Evolutionary conservation across 1,140 invertebrate genomes (phyloP).

Genomic region (Micrasema minimum): DNA sequence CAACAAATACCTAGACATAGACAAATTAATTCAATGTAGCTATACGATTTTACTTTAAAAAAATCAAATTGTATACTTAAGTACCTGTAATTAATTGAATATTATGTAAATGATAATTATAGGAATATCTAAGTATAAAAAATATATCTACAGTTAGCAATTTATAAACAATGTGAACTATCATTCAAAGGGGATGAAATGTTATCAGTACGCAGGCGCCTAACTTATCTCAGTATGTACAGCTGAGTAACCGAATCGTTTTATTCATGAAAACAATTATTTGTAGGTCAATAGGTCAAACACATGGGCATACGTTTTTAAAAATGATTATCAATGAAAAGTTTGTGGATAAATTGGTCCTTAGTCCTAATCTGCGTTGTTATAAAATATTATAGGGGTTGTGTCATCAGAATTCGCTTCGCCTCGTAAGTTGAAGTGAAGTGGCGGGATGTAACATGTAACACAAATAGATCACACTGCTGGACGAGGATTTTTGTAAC

Average conservation of each 20-base stretch:
- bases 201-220: neutral
- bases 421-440: neutral
- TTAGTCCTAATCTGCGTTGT: no score
- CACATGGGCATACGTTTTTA: neutral
- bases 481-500: slow-evolving; percentile 27
- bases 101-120: no score
- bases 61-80: no score
- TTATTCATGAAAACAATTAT: neutral
- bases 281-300: slow-evolving; percentile 22
- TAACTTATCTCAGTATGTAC: neutral
- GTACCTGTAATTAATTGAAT: no score
- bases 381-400: neutral
- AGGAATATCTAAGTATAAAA: no score
- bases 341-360: neutral
- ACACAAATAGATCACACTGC: slow-evolving; percentile 25
- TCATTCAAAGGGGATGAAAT: neutral
- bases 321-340: slow-evolving; percentile 17
- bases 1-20: no score
- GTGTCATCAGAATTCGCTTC: slow-evolving; percentile 1
- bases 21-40: neutral
- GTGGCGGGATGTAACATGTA: neutral
- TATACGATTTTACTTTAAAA: neutral
- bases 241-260: neutral
- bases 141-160: no score
- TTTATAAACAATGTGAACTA: no score